phyloP scores from a whole-genome alignment of 2,113 vertebrate species.

The Heterocephalus glaber region DNA sequence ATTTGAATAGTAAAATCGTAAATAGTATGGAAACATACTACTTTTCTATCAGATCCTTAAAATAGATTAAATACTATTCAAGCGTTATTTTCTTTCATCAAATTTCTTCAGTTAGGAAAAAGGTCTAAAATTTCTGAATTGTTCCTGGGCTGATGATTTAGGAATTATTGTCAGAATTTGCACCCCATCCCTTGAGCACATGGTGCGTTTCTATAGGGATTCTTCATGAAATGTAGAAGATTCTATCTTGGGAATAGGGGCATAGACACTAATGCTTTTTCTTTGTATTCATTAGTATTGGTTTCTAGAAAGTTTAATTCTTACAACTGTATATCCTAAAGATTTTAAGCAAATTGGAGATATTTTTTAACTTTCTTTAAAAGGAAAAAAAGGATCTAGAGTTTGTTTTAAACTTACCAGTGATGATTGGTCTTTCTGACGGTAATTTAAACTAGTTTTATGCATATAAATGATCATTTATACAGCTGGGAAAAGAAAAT shows the following conservation, averaged over 20 bases:
- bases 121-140: conserved; percentile 5
- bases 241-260: neutral
- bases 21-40: neutral
- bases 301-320: conserved; percentile 19
- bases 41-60: conserved; percentile 16
- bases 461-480: neutral
- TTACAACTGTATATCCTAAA: neutral
- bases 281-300: neutral
- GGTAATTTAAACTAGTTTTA: conserved; percentile 28
- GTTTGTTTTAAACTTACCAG: neutral
- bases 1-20: conserved; percentile 33
- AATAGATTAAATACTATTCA: conserved; percentile 4
- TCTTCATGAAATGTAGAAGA: neutral
- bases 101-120: neutral
- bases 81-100: conserved; percentile 8
- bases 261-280: neutral
- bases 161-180: neutral
- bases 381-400: neutral
- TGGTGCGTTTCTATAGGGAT: neutral
- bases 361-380: neutral
- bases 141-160: neutral
- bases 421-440: conserved; percentile 31
- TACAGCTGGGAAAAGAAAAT: neutral
- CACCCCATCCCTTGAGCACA: neutral
- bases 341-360: conserved; percentile 24